Percentiles rank a stretch among this genome's conserved stretches.
These are phyloP conservation scores for Lepus europaeus DNA, from an alignment of 2,113 vertebrate genomes.

Conservation along the genomic window DNA sequence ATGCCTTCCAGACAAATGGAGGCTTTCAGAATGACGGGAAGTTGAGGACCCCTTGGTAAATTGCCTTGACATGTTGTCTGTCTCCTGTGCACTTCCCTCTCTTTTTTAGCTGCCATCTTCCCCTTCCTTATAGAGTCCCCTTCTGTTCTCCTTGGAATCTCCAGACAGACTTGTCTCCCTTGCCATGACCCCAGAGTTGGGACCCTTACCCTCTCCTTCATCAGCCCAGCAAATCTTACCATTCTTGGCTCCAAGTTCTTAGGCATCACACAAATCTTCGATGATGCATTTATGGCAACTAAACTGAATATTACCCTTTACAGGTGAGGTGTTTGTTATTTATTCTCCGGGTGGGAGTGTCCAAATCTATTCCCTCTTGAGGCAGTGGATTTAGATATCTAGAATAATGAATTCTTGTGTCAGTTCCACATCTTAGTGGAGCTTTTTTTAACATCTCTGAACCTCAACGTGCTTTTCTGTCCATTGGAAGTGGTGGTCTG, in stretches of 20 bases:
- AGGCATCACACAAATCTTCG: neutral
- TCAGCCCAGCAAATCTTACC: neutral
- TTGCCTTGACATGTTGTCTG: neutral
- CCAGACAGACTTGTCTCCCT: neutral
- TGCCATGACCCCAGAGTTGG: neutral
- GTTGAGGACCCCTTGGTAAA: neutral
- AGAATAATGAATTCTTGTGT: neutral
- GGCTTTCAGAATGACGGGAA: neutral
- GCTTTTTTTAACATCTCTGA: neutral
- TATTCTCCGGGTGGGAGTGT: neutral
- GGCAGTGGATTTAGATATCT: neutral
- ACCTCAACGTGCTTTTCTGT: constrained; percentile 3
- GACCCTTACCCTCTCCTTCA: neutral
- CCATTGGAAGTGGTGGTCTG: neutral
- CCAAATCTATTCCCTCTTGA: neutral
- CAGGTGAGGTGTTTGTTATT: neutral
- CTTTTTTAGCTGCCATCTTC: neutral
- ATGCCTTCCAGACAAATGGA: neutral
- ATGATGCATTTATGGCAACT: neutral
- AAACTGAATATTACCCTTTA: neutral
- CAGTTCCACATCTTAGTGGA: neutral
- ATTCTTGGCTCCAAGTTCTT: neutral
- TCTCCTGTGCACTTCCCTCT: neutral
- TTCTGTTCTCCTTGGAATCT: neutral
- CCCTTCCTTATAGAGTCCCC: neutral